Evolutionary conservation across 2,888 invertebrate genomes (phyloP), one percentile per base, ranked within the genome.

Genomic region (Leptopterna dolabrata): DNA sequence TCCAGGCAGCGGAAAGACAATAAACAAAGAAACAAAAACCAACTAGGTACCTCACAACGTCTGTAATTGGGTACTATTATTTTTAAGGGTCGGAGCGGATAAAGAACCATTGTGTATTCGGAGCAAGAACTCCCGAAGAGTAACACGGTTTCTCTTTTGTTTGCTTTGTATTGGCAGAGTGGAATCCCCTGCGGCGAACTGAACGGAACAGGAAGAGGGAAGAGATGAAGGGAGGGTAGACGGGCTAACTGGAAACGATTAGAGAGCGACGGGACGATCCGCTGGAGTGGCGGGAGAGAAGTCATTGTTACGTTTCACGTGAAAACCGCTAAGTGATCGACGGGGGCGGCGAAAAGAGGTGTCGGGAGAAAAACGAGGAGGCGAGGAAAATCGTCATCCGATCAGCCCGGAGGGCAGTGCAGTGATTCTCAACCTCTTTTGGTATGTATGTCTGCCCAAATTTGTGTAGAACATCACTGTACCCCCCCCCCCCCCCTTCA

Each of bases 11-110:
- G 36, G 16, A 36, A 30, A 13, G 13, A 73, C n/a, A 73, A 73
- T 73, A 73, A 73, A 73, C 73, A 73, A 73, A 30, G 73, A 30
- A 73, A 41, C 30, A 36, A 73, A 73, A 73, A 73, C 73, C 41
- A 63, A 63, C 63, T 24, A n/a, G n/a, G n/a, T n/a, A 27, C 63
- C 63, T 63, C 6, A 63, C 24, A 63, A 73, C 73, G 73, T 30
- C 73, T 36, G 73, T 73, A 73, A 73, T 73, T 73, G 73, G 73
- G 73, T 73, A 41, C 73, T 73, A 73, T 73, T 73, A 73, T 73
- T 73, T 73, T 73, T 73, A 73, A 73, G 41, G 73, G 73, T 30
- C 73, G 41, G 29, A 41, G 73, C 30, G 73, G 73, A 73, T 73
- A 73, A 73, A 73, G 73, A 73, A 73, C 73, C 73, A 73, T 73